A percentile compares a stretch with the other conserved stretches of the same genome.
Conservation (phyloP, 2,888 invertebrate species). For the Teinopalpus imperialis region DNA sequence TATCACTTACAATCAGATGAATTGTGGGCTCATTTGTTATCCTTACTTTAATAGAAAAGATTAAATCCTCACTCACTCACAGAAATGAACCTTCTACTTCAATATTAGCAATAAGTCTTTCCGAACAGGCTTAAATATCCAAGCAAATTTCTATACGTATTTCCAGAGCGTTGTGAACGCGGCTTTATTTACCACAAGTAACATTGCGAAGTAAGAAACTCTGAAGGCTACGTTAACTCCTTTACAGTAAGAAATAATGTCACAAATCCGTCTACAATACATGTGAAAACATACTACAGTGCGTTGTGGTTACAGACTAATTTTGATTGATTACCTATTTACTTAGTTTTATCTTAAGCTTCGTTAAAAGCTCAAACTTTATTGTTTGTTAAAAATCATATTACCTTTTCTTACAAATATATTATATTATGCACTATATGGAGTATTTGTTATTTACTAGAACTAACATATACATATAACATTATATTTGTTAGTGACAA, state of each 20-base stretch:
- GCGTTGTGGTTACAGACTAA: not conserved
- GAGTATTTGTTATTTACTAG: no score
- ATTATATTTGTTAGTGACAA: no score
- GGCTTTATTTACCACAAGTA: constrained; percentile 38
- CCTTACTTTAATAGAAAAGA: no score
- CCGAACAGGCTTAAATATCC: not conserved
- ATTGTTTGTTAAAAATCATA: no score
- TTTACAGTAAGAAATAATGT: constrained; percentile 19
- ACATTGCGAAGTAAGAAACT: constrained; percentile 49
- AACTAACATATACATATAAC: no score
- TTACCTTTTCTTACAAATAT: no score
- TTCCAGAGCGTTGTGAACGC: constrained; percentile 32
- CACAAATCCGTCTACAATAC: not conserved
- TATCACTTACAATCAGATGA: no score
- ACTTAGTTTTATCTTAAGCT: not conserved
- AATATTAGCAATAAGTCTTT: not conserved
- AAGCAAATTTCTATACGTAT: not conserved
- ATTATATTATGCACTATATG: no score
- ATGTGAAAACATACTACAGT: not conserved
- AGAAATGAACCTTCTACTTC: no score
- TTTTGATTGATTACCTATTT: not conserved
- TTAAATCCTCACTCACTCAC: no score
- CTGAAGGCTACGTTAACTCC: constrained; percentile 44
- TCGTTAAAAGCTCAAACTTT: constrained; percentile 1
- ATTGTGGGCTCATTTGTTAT: no score